Evolutionary conservation across 2,888 invertebrate genomes (phyloP).

Genomic region (Lapara coniferarum): DNA sequence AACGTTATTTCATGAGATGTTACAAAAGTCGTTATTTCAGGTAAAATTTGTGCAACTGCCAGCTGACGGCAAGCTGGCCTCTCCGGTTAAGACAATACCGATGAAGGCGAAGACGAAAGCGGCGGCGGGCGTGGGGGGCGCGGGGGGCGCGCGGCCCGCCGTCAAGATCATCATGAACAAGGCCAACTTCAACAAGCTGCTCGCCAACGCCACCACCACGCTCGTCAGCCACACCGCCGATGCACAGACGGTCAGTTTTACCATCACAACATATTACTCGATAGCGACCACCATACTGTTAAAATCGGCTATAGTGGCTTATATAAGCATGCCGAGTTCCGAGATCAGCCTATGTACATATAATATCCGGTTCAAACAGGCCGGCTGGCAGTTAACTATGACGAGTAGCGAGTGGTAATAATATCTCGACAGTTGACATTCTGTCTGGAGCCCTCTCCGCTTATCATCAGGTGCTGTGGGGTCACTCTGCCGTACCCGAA

Average conservation of each 20-base stretch:
- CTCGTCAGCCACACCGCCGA: constrained; percentile 28
- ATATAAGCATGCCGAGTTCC: too few species aligned
- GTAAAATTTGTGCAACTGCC: constrained; percentile 61
- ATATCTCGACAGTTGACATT: too few species aligned
- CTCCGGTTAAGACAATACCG: constrained; percentile 40
- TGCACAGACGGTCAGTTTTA: background rate
- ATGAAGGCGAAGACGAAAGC: constrained; percentile 34
- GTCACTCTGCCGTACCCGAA: too few species aligned
- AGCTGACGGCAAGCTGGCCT: constrained; percentile 43
- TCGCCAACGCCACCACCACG: constrained; percentile 33
- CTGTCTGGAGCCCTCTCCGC: too few species aligned
- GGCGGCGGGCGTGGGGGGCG: background rate
- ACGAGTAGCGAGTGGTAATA: too few species aligned
- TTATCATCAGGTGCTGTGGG: too few species aligned
- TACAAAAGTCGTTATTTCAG: constrained; percentile 35
- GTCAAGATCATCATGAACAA: constrained; percentile 78
- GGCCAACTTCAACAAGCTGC: constrained; percentile 58
- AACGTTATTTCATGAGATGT: background rate
- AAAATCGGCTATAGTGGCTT: too few species aligned
- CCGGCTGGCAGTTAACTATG: too few species aligned
- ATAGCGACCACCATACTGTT: too few species aligned
- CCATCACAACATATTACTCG: background rate
- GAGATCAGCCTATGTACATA: too few species aligned
- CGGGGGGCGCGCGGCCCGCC: constrained; percentile 52
- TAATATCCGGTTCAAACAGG: too few species aligned